A percentile compares a stretch with the other conserved stretches of the same genome.
These are phyloP conservation scores for Azemiops feae DNA, from an alignment of 2,113 vertebrate species.

Conservation along the genomic window DNA sequence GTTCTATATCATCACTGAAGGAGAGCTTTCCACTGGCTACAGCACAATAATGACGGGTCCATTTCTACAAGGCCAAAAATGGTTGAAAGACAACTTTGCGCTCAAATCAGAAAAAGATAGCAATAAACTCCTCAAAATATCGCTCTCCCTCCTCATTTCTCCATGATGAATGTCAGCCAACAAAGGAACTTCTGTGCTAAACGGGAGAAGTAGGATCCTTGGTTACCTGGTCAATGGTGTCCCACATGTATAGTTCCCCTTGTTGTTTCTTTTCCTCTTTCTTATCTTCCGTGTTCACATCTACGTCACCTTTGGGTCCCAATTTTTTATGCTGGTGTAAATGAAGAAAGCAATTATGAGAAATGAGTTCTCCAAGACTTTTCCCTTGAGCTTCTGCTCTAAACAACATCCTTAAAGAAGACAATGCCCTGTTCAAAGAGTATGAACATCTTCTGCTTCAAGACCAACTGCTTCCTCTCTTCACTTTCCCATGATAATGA, in stretches of 20 bases:
- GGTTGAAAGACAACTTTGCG: conserved; percentile 1
- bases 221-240: conserved; percentile 91
- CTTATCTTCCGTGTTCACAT: conserved; percentile 77
- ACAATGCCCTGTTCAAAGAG: conserved; percentile 4
- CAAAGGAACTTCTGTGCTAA: not conserved
- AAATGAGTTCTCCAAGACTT: not conserved
- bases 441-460: not conserved
- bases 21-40: conserved; percentile 88
- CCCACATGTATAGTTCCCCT: conserved; percentile 94
- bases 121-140: not conserved
- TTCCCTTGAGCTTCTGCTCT: conserved; percentile 15
- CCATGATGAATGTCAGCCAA: not conserved
- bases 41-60: conserved; percentile 94
- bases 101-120: not conserved
- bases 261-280: conserved; percentile 83
- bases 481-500: not conserved
- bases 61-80: conserved; percentile 72
- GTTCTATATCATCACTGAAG: conserved; percentile 90
- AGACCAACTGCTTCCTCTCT: not conserved
- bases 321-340: conserved; percentile 90
- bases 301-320: conserved; percentile 73
- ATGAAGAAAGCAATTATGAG: not conserved
- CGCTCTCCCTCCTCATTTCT: not conserved
- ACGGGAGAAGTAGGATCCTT: not conserved
- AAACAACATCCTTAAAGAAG: not conserved